Conservation (phyloP, 2,888 invertebrate genomes). For the Rhagonycha fulva region DNA sequence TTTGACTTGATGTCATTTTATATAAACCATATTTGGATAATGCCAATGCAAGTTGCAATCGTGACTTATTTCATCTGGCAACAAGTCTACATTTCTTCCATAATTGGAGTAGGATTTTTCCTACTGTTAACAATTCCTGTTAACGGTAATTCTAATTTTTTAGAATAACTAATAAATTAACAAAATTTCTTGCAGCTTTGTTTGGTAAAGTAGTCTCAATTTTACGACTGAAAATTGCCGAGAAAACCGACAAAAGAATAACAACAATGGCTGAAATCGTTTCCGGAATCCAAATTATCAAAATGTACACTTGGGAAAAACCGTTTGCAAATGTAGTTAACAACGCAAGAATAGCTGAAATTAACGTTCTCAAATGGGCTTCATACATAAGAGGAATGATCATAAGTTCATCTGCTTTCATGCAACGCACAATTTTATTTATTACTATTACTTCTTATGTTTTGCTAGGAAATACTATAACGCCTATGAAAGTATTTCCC, state of each 20-base stretch:
- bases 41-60: conserved; percentile 76
- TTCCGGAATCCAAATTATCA: conserved; percentile 70
- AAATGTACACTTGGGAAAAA: conserved; percentile 76
- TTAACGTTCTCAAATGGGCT: conserved; percentile 36
- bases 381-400: conserved; percentile 70
- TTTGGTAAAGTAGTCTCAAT: conserved; percentile 35
- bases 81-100: conserved; percentile 62
- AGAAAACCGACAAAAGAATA: conserved; percentile 64
- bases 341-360: conserved; percentile 32
- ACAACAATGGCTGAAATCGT: conserved; percentile 72
- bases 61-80: conserved; percentile 75
- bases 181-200: conserved; percentile 16
- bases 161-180: neutral
- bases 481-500: conserved; percentile 52
- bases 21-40: conserved; percentile 80
- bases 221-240: conserved; percentile 52
- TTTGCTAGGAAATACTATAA: conserved; percentile 65
- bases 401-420: conserved; percentile 77
- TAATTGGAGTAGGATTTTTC: conserved; percentile 64
- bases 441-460: conserved; percentile 77
- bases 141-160: conserved; percentile 50
- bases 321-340: conserved; percentile 58
- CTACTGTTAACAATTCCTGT: conserved; percentile 57
- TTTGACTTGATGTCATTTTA: conserved; percentile 84
- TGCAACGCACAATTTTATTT: conserved; percentile 79